Evolutionary conservation across 2,113 vertebrate species (phyloP).

Genomic region (Himantopus leucocephalus): DNA sequence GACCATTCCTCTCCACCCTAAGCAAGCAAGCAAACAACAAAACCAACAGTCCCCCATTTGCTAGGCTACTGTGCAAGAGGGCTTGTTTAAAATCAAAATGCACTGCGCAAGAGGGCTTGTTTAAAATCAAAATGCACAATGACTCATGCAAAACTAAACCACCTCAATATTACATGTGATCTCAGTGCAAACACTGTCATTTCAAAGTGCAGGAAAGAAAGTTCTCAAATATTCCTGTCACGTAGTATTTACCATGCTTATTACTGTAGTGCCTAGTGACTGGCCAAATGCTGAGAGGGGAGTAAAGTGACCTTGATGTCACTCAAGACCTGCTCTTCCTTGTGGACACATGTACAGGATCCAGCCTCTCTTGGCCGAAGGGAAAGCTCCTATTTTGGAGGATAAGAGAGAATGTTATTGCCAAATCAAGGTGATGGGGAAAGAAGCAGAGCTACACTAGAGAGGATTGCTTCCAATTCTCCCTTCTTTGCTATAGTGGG

Average conservation of each 20-base stretch:
- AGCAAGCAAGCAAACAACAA: constrained; percentile 15
- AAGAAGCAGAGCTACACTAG: not conserved
- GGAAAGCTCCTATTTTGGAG: not conserved
- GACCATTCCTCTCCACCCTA: not conserved
- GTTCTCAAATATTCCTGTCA: not conserved
- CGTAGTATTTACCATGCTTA: not conserved
- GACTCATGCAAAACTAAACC: constrained; percentile 22
- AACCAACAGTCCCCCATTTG: not conserved
- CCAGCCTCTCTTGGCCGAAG: not conserved
- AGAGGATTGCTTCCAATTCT: not conserved
- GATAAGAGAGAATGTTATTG: not conserved
- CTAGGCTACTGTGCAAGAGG: not conserved
- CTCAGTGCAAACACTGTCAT: not conserved
- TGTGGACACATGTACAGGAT: not conserved
- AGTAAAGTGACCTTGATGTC: not conserved
- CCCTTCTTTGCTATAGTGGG: not conserved
- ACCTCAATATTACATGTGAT: not conserved
- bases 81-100: not conserved
- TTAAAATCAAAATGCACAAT: constrained; percentile 18
- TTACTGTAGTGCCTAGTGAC: not conserved
- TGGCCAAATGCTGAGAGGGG: not conserved
- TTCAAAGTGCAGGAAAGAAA: not conserved
- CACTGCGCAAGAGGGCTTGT: not conserved
- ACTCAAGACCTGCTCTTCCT: not conserved
- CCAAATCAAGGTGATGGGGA: not conserved